Percentiles rank a stretch among this genome's conserved stretches.
phyloP scores from a whole-genome alignment of 2,888 invertebrate species.

The Scelioninae gen. 2 region DNA sequence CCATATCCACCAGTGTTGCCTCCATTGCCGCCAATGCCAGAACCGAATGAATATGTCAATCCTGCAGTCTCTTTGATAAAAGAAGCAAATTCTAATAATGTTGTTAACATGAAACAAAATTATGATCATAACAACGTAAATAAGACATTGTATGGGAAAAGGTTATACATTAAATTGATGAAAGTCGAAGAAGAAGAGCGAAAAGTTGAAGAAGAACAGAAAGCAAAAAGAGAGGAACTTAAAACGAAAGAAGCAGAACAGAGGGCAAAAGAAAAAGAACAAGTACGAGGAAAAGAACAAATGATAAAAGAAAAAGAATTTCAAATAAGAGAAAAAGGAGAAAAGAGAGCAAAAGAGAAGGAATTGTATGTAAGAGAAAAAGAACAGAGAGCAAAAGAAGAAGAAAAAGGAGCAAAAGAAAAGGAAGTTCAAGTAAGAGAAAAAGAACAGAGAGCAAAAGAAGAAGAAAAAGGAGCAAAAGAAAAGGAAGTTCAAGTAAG shows the following conservation, averaged over 20 bases:
- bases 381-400: no score
- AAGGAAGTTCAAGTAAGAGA: slow-evolving; percentile 2
- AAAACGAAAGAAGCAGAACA: slow-evolving; percentile 55
- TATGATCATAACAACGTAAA: slow-evolving; percentile 52
- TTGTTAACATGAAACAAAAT: no score
- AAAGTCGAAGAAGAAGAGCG: slow-evolving; percentile 56
- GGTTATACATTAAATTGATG: slow-evolving; percentile 64
- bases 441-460: slow-evolving; percentile 2
- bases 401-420: slow-evolving; percentile 6
- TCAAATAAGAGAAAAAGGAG: no score
- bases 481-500: background rate
- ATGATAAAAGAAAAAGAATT: no score
- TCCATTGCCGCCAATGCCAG: no score
- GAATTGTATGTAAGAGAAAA: no score
- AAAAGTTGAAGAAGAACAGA: slow-evolving; percentile 13
- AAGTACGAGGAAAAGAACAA: no score
- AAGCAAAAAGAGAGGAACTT: no score
- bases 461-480: background rate
- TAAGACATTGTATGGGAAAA: slow-evolving; percentile 68
- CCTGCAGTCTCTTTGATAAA: no score
- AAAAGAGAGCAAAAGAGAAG: slow-evolving; percentile 2
- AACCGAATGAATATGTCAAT: no score
- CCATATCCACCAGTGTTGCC: no score
- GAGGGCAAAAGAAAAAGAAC: slow-evolving; percentile 16
- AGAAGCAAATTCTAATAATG: no score